Evolutionary conservation across 2,797 vertebrate species (phyloP), one percentile per base, ranked within the genome.

Genomic region (Chromobotia macracanthus): DNA sequence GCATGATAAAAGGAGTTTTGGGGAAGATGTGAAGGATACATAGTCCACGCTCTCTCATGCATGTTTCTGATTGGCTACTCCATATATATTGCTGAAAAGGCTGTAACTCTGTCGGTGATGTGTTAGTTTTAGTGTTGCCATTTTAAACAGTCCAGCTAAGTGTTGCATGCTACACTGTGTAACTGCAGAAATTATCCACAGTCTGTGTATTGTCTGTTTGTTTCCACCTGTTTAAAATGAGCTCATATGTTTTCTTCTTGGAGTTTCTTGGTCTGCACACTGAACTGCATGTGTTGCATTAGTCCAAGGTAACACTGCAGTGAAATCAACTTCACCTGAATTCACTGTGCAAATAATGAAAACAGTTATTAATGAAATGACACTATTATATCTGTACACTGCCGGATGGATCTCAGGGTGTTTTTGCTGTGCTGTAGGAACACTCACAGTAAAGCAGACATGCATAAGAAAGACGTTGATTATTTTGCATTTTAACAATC

Each of bases 1-100:
- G 51, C 77, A 80, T 72, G 69, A 76, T 74, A 53, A 80, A 79
- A 69, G 66, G 67, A 60, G 51, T 53, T 46, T 58, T 67, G 5
- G 55, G 69, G 56, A 80, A 58, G 41, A 75, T 72, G 64, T 61
- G 56, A 56, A 72, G 44, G 25, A 35, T 18, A 56, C 53, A 15
- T 11, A 48, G 35, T 70, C 67, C 23, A 25, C 67, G 6, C 6
- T 48, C 67, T 50, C 46, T 8, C 53, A 21, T 63, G 15, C 3
- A 6, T 38, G 50, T 71, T 51, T 60, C 11, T 13, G n/a, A 21
- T 56, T 25, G 58, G 15, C 15, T 48, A 48, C 13, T 15, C 10
- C 18, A 55, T 55, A 56, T 55, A 56, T 23, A 51, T 6, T 51
- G 0, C 18, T 51, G 12, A 25, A 44, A 5, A n/a, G 28, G 9